These are phyloP conservation scores for Sigmodon hispidus DNA, from an alignment of 2,113 vertebrate species.

Conservation along the genomic window DNA sequence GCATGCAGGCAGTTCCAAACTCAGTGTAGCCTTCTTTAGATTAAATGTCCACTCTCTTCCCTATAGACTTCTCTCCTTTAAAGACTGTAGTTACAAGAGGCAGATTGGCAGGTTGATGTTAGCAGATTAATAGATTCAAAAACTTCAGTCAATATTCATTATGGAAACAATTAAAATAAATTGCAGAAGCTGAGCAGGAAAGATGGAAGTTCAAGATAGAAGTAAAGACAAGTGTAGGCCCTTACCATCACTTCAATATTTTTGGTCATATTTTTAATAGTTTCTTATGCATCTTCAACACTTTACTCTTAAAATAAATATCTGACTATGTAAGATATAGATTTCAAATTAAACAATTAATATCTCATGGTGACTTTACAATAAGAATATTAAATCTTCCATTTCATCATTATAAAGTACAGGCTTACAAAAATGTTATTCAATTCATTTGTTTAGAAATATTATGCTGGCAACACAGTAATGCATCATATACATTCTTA, in stretches of 20 bases:
- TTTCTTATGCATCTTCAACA: constrained; percentile 53
- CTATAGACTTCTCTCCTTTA: background rate
- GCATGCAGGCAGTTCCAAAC: background rate
- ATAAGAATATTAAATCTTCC: constrained; percentile 68
- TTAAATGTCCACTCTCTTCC: background rate
- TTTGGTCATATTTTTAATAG: constrained; percentile 22
- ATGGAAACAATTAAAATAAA: constrained; percentile 8
- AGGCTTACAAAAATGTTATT: constrained; percentile 51
- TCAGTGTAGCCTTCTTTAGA: background rate
- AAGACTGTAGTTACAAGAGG: background rate
- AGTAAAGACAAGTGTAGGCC: background rate
- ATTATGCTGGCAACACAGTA: constrained; percentile 47
- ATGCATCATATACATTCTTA: background rate
- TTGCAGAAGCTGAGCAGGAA: background rate
- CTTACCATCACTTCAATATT: background rate
- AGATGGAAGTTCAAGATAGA: constrained; percentile 5
- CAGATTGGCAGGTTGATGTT: background rate
- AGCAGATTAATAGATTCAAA: background rate
- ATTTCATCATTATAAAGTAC: constrained; percentile 51
- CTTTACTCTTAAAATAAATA: constrained; percentile 56
- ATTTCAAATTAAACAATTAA: constrained; percentile 65
- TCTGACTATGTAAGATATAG: constrained; percentile 28
- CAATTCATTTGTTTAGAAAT: constrained; percentile 60
- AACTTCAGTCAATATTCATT: constrained; percentile 12
- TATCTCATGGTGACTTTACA: constrained; percentile 45